Evolutionary conservation across 64 coral and sea anemone species (phyloP), one percentile per base, ranked within the genome.

Genomic region (Platygyra sinensis): DNA sequence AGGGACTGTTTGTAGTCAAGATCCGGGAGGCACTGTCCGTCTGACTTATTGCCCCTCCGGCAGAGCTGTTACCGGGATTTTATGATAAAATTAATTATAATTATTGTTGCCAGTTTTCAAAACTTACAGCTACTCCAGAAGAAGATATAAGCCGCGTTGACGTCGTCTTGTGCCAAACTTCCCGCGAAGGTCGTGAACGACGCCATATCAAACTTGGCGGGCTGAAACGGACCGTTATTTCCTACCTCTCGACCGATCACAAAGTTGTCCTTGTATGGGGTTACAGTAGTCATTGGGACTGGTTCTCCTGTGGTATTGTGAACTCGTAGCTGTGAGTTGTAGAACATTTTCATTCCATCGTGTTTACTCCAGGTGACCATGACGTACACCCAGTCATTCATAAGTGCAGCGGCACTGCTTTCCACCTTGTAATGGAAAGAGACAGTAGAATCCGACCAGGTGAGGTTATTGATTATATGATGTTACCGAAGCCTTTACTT

Each of bases 81-180:
- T 57, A 57, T 16, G 10, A 1, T 57, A 15, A 36, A 36, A 36
- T 36, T 36, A 36, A 36, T 36, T 57, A 11, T 12, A 54, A 60
- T 39, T 14, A 75, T 36, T 2, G 14, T 5, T 54, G 20, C 17
- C 12, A 36, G 17, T 7, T 82, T 57, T 61, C 19, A 73, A 63
- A n/a, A 96, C 94, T 96, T 76, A 96, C 95, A 60, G 5, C 95
- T 87, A 55, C 88, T 91, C 87, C 90, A 96, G 73, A 96, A 96
- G 77, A 96, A 96, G 5, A 96, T 96, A 51, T 93, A 96, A 4
- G 95, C 91, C 15, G 91, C 87, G 62, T 96, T 65, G 7, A 96
- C 90, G 27, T 96, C 95, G 49, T 89, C 88, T 73, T 96, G 88
- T 30, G 73, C 38, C 51, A 96, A 80, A 73, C 73, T 57, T 27